phyloP scores from a whole-genome alignment of 1,140 invertebrate species.

The Asobara japonica region DNA sequence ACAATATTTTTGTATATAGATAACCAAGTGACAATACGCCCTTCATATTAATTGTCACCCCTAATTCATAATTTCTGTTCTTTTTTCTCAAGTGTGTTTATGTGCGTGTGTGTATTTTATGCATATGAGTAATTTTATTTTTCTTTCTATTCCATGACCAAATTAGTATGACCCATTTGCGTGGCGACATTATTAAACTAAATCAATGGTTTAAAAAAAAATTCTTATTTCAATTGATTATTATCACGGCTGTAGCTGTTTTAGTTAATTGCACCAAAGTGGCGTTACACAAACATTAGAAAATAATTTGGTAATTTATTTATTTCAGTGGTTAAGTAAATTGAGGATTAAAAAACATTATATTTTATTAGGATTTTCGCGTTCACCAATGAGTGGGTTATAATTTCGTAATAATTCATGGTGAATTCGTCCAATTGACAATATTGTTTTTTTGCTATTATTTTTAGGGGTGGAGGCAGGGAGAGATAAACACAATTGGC shows the following conservation, averaged over 20 bases:
- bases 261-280: constrained; percentile 22
- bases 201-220: not conserved
- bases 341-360: not conserved
- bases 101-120: not conserved
- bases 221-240: not conserved
- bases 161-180: too few relatives aligned
- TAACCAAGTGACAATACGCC: not conserved
- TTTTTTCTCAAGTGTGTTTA: not conserved
- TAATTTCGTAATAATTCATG: not conserved
- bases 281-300: not conserved
- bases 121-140: not conserved
- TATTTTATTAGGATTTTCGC: not conserved
- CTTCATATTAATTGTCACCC: not conserved
- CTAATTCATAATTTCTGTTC: not conserved
- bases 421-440: not conserved
- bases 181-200: not conserved
- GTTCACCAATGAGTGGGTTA: not conserved
- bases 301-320: constrained; percentile 25
- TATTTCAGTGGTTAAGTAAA: constrained; percentile 21
- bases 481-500: not conserved
- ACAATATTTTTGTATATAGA: constrained; percentile 6
- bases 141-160: not conserved
- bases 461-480: not conserved
- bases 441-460: not conserved
- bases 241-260: not conserved